These are phyloP conservation scores for Scolopax rusticola DNA, from an alignment of 2,797 vertebrate species.

Conservation along the genomic window DNA sequence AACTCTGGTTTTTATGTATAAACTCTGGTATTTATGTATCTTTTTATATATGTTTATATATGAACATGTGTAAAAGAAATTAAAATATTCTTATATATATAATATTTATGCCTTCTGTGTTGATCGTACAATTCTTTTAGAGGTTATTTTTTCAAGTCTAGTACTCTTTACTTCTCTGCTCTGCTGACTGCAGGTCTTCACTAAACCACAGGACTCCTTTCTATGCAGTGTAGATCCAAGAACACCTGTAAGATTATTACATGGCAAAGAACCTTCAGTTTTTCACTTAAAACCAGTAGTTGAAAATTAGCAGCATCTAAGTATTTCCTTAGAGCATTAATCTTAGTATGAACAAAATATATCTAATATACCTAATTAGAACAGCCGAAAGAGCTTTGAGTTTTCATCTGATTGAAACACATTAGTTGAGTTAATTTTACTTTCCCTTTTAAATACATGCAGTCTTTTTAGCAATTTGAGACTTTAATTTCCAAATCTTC, in stretches of 20 bases:
- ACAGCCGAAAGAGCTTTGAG: background rate
- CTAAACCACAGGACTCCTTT: background rate
- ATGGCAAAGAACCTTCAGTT: background rate
- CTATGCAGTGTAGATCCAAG: background rate
- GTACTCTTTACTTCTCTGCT: background rate
- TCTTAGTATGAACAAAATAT: background rate
- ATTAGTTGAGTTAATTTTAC: background rate
- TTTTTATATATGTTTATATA: background rate
- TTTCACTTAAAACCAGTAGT: background rate
- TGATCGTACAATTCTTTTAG: background rate
- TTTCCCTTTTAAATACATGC: background rate
- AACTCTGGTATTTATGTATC: rapidly evolving
- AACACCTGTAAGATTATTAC: background rate
- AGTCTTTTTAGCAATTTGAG: background rate
- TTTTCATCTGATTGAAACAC: background rate
- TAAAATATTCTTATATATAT: background rate
- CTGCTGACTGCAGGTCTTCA: background rate
- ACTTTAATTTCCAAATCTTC: background rate
- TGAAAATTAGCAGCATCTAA: background rate
- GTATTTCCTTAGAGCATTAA: background rate
- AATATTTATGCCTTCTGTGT: background rate
- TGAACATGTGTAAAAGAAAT: background rate
- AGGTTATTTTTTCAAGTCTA: background rate
- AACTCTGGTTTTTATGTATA: background rate
- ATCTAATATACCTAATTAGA: background rate